Evolutionary conservation across 1,140 invertebrate genomes (phyloP).

Genomic region (Diorhabda carinulata): DNA sequence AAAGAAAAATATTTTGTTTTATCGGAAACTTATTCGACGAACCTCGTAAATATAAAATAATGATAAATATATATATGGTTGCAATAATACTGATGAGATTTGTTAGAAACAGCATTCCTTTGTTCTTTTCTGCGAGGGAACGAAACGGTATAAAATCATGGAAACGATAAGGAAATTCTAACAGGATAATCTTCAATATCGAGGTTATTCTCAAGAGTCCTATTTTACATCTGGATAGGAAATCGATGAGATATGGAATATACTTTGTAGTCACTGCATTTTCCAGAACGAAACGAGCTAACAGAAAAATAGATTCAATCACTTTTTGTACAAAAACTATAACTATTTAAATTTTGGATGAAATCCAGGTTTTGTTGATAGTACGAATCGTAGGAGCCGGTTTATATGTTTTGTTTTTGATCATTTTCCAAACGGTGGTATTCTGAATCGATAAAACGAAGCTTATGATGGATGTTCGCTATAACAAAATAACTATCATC

Average conservation of each 20-base stretch:
- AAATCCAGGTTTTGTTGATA: background rate
- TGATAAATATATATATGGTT: no score
- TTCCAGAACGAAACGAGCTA: background rate
- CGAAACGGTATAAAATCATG: conserved; percentile 1
- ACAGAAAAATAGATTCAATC: conserved; percentile 2
- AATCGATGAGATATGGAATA: conserved; percentile 9
- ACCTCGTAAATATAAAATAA: no score
- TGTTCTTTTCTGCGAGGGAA: background rate
- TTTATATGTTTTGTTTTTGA: no score
- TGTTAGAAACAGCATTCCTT: background rate
- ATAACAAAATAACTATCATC: no score
- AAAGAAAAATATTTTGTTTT: no score
- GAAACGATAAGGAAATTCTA: conserved; percentile 8
- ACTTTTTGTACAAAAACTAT: background rate
- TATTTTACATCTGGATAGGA: conserved; percentile 5
- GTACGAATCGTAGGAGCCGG: no score
- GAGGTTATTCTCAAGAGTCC: conserved; percentile 6
- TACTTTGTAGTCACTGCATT: background rate
- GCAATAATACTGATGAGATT: background rate
- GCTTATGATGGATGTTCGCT: no score
- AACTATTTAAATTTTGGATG: background rate
- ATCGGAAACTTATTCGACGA: no score
- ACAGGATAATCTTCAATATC: conserved; percentile 10
- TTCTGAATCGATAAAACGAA: no score
- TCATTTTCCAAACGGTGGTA: no score